These are phyloP conservation scores for Homalodisca vitripennis DNA, from an alignment of 1,140 invertebrate species.

Conservation along the genomic window DNA sequence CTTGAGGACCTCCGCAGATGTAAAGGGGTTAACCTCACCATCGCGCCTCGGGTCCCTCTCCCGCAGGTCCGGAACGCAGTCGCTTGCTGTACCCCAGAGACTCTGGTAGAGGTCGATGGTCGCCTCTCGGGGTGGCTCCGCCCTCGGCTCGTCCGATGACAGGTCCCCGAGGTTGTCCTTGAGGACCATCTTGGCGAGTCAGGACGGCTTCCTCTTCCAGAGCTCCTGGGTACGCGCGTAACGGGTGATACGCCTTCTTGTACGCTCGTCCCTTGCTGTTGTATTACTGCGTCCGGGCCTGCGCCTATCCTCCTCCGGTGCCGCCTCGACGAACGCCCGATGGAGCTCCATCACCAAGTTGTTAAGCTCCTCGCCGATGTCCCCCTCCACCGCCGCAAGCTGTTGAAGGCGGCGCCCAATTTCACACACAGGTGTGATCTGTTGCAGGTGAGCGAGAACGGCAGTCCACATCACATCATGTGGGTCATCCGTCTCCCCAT, in stretches of 20 bases:
- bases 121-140: no score
- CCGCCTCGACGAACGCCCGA: neutral
- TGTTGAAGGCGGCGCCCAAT: neutral
- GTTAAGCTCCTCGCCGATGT: no score
- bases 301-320: no score
- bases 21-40: neutral
- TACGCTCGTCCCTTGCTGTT: no score
- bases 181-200: neutral
- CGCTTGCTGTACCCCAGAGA: no score
- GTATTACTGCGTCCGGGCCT: neutral
- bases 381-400: neutral
- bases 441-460: no score
- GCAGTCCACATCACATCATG: no score
- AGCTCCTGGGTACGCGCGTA: no score
- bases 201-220: constrained; percentile 1
- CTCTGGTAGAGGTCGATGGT: no score
- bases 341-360: constrained; percentile 10
- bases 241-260: neutral
- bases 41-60: no score
- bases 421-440: no score
- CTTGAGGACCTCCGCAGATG: neutral
- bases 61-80: neutral
- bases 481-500: no score
- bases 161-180: constrained; percentile 7
- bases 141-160: neutral